Percentiles rank a stretch among this genome's conserved stretches.
phyloP scores from a whole-genome alignment of 1,140 invertebrate species.

The Dufourea novaeangliae region DNA sequence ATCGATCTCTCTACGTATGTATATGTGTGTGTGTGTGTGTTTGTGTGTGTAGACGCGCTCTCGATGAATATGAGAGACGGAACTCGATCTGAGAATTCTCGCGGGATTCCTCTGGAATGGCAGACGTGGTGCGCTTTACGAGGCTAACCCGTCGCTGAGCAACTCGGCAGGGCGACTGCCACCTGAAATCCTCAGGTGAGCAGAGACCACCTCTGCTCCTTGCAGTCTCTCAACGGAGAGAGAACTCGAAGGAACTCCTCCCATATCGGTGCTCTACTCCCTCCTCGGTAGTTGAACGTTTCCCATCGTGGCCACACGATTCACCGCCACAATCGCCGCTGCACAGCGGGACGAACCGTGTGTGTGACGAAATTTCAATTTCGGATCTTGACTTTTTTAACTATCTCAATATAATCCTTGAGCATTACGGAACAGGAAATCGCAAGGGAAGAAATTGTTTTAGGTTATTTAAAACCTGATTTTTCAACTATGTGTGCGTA shows the following conservation, averaged over 20 bases:
- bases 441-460: too few relatives aligned
- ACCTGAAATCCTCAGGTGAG: constrained; percentile 72
- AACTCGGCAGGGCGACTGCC: constrained; percentile 72
- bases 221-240: constrained; percentile 66
- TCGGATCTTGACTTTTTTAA: too few relatives aligned
- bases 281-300: constrained; percentile 30
- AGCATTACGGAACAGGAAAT: too few relatives aligned
- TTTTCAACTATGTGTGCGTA: too few relatives aligned
- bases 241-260: constrained; percentile 67
- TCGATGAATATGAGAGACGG: constrained; percentile 2
- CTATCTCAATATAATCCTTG: too few relatives aligned
- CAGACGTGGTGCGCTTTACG: constrained; percentile 27
- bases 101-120: constrained; percentile 29
- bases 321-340: constrained; percentile 5
- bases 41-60: neutral
- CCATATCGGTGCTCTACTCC: constrained; percentile 60
- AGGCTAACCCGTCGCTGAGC: constrained; percentile 68
- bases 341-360: too few relatives aligned
- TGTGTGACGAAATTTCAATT: too few relatives aligned
- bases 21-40: neutral
- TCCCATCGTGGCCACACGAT: constrained; percentile 17
- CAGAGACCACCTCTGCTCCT: constrained; percentile 70
- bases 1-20: neutral
- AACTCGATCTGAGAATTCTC: constrained; percentile 40
- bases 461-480: too few relatives aligned